Evolutionary conservation across 2,888 invertebrate genomes (phyloP), one percentile per base, ranked within the genome.

Genomic region (Tetragonula carbonaria): DNA sequence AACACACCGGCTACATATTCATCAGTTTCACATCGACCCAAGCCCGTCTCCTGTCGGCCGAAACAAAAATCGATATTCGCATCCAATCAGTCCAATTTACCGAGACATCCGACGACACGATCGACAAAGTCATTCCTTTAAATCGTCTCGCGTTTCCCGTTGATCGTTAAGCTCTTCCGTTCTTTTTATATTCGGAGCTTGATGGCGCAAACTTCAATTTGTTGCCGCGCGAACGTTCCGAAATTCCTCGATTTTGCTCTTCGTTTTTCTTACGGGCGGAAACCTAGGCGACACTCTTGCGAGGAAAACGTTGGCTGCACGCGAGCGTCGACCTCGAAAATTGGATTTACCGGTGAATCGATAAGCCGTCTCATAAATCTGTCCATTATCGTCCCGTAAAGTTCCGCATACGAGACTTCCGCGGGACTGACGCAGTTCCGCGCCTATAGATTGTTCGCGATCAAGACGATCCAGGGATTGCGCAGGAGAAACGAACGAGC

Each of bases 321-420:
- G 79, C 80, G 91, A 89, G 89, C 91, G 90, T 90, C 91, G 91
- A 91, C 88, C 91, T 90, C 90, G 92, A 92, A 92, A 92, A 93
- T 93, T 93, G 92, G 92, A 93, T 93, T 93, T 92, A 92, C 90
- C 90, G 89, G 88, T 89, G 92, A 92, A 93, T 93, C 93, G 93
- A 93, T 93, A 92, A 93, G 92, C 90, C 90, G 90, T 88, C 91
- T 91, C 91, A 93, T 93, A 93, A 93, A 93, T 92, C 93, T 91
- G 92, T 93, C 93, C 86, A 92, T 92, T 93, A 92, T 92, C 92
- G 91, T 91, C 80, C 87, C 90, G 89, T 89, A 90, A 91, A 90
- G 89, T 91, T 91, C 82, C 85, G 85, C 90, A 86, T 91, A 86
- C 88, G 90, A 91, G 88, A 28, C 28, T 28, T 28, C 80, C 88